Percentiles rank a stretch among this genome's conserved stretches.
These are phyloP conservation scores for Calameuta filiformis DNA, from an alignment of 2,888 invertebrate species.

Conservation along the genomic window DNA sequence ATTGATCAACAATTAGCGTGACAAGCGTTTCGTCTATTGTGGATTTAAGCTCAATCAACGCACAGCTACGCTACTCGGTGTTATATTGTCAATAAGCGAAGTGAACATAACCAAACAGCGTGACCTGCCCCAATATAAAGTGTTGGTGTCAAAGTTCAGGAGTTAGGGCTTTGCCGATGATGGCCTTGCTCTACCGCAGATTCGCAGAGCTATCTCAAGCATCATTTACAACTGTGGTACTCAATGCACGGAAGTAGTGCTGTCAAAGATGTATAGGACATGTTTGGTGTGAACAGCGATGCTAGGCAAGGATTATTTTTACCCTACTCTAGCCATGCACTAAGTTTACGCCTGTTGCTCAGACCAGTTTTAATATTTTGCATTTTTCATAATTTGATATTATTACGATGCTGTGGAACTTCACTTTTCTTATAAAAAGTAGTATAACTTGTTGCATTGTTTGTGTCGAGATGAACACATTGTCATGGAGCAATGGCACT, in stretches of 20 bases:
- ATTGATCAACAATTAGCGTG: slow-evolving; percentile 27
- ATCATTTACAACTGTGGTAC: slow-evolving; percentile 14
- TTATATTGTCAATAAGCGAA: slow-evolving; percentile 28
- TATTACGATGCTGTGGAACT: neutral
- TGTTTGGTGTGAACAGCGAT: slow-evolving; percentile 35
- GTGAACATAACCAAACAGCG: slow-evolving; percentile 45
- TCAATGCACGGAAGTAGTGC: slow-evolving; percentile 18
- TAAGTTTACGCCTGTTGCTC: slow-evolving; percentile 43
- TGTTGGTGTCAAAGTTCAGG: slow-evolving; percentile 36
- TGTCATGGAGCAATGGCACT: neutral
- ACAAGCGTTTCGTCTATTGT: slow-evolving; percentile 17
- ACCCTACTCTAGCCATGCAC: slow-evolving; percentile 37
- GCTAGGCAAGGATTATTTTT: slow-evolving; percentile 46
- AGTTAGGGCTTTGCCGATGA: slow-evolving; percentile 28
- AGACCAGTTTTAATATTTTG: neutral
- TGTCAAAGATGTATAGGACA: slow-evolving; percentile 16
- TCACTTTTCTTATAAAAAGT: neutral
- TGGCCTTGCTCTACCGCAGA: slow-evolving; percentile 31
- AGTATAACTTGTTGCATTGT: neutral
- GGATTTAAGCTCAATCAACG: slow-evolving; percentile 18
- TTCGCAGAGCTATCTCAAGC: slow-evolving; percentile 17
- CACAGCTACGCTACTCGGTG: slow-evolving; percentile 27
- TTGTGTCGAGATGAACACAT: neutral
- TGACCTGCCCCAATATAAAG: slow-evolving; percentile 29
- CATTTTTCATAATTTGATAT: neutral